A percentile compares a stretch with the other conserved stretches of the same genome.
These are phyloP conservation scores for Xestia ashworthii DNA, from an alignment of 2,888 invertebrate genomes.

Conservation along the genomic window DNA sequence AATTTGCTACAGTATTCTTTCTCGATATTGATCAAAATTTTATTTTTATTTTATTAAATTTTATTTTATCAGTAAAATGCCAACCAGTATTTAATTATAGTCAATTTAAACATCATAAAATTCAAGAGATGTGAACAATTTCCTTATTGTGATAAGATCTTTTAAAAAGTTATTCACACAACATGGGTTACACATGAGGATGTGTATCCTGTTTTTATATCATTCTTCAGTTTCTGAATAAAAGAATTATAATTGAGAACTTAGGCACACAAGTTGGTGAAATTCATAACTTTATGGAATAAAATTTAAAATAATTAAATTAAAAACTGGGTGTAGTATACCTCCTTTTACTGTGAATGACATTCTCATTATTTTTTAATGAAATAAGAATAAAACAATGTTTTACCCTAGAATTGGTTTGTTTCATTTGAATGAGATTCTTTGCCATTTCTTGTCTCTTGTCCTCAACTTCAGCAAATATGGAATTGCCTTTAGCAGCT, in stretches of 20 bases:
- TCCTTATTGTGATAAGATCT: background rate
- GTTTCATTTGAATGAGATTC: slow-evolving; percentile 90
- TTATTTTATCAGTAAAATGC: background rate
- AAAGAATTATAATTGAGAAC: no score
- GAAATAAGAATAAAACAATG: background rate
- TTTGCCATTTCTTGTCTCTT: slow-evolving; percentile 92
- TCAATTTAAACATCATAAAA: slow-evolving; percentile 7
- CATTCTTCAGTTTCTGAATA: no score
- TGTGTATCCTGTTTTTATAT: no score
- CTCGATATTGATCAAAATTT: background rate
- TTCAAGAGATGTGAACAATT: background rate
- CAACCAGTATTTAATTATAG: slow-evolving; percentile 6
- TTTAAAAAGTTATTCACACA: no score
- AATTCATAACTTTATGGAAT: no score
- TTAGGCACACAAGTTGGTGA: no score
- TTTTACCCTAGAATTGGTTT: slow-evolving; percentile 87
- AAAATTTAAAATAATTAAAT: no score
- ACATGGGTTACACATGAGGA: no score
- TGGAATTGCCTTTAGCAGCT: slow-evolving; percentile 92
- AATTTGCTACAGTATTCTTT: background rate
- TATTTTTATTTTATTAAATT: background rate
- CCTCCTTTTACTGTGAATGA: no score
- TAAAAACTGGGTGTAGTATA: no score
- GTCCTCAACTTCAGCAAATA: slow-evolving; percentile 92
- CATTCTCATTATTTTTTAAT: no score